Evolutionary conservation across 1,140 invertebrate genomes (phyloP), one percentile per base, ranked within the genome.

Genomic region (Daktulosphaira vitifoliae): DNA sequence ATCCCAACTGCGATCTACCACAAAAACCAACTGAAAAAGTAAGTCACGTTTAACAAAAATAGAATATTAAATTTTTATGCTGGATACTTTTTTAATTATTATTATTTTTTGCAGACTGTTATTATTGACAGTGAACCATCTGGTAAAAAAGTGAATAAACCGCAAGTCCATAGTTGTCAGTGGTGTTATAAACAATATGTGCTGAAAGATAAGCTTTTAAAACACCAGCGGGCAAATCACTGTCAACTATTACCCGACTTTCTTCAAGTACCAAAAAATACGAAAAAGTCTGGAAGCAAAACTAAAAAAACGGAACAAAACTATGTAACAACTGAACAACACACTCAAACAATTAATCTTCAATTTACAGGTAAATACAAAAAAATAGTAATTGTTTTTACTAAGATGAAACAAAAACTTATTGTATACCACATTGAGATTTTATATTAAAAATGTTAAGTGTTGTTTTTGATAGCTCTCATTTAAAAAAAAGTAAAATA

Each of bases 111-210:
- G 39, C 2, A 62, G 56, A 62, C 56, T 7, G 2, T 62, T n/a
- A 33, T 20, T 11, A 62, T 62, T 5, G 42, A 46, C n/a, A 42
- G 44, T 5, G 3, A n/a, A 1, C 16, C 42, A 3, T 20, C 56
- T 3, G 29, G 23, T 23, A 59, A 1, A 9, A 15, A 15, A 4
- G 18, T 82, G 69, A 79, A 89, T 6, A 85, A 83, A 18, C 86
- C 84, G 7, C 80, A 80, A 67, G 87, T 87, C 0, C 86, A 89
- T 70, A 77, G 80, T 42, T 92, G 89, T 73, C 79, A 82, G 54
- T 89, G 84, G 82, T 92, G 89, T 74, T 86, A 89, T 73, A 88
- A 88, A 71, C 88, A 92, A 70, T 91, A 91, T 73, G 87, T 88
- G 2, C 83, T 84, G 67, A 87, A 88, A 73, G 86, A 87, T 2